Conservation (phyloP, 2,888 invertebrate species). For the Zaprionus obscuricornis region DNA sequence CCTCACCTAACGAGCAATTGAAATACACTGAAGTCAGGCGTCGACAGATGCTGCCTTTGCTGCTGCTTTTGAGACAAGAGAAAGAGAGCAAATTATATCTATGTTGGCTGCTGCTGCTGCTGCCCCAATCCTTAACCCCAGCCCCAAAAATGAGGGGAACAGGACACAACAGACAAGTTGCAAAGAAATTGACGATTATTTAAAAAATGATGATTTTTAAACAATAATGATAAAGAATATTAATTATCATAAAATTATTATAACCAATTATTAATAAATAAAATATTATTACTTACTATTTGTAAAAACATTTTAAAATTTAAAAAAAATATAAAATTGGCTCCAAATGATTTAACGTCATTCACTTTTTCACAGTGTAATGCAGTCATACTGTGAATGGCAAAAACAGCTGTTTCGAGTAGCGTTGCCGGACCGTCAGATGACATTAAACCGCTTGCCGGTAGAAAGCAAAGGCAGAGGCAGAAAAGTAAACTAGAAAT, state of each 20-base stretch:
- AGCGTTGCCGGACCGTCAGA: slow-evolving; percentile 45
- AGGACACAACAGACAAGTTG: slow-evolving; percentile 51
- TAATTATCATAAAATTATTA: too few relatives aligned
- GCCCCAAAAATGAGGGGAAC: slow-evolving; percentile 5
- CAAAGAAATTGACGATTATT: slow-evolving; percentile 7
- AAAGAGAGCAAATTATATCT: slow-evolving; percentile 42
- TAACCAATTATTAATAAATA: too few relatives aligned
- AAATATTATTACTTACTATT: too few relatives aligned
- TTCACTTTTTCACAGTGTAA: slow-evolving; percentile 33
- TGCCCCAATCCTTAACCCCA: slow-evolving; percentile 34
- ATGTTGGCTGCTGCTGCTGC: slow-evolving; percentile 16
- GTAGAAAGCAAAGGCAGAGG: too few relatives aligned
- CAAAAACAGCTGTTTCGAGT: slow-evolving; percentile 28
- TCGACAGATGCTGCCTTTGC: slow-evolving; percentile 56
- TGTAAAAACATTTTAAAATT: too few relatives aligned
- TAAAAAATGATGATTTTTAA: too few relatives aligned
- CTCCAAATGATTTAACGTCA: too few relatives aligned
- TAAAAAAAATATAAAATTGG: too few relatives aligned
- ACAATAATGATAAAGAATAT: too few relatives aligned
- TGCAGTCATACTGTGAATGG: slow-evolving; percentile 34
- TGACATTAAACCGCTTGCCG: slow-evolving; percentile 20
- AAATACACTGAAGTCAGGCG: slow-evolving; percentile 59
- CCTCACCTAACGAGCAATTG: slow-evolving; percentile 67
- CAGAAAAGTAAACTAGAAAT: slow-evolving; percentile 4
- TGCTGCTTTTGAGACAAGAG: too few relatives aligned